Percentiles rank a stretch among this genome's conserved stretches.
Conservation (phyloP, 2,888 invertebrate species). For the Heliconius ethilla region DNA sequence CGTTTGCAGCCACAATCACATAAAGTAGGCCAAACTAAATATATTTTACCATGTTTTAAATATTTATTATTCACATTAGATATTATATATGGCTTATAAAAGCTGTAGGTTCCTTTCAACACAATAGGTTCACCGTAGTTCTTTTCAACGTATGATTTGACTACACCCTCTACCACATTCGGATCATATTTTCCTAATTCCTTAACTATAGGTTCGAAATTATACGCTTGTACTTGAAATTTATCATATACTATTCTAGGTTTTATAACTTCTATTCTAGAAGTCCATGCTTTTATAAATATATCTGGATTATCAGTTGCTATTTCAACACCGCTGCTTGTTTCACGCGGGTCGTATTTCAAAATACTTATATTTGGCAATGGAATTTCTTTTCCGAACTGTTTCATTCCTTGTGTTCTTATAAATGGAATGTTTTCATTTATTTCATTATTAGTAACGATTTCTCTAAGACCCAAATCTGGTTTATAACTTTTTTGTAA, state of each 20-base stretch:
- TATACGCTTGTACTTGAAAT: slow-evolving; percentile 19
- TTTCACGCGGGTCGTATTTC: slow-evolving; percentile 28
- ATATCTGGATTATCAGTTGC: slow-evolving; percentile 40
- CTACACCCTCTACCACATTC: slow-evolving; percentile 18
- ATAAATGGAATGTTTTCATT: background rate
- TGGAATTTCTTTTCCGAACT: background rate
- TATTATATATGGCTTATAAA: slow-evolving; percentile 27
- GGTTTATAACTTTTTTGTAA: background rate
- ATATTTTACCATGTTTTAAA: slow-evolving; percentile 31
- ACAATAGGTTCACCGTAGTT: slow-evolving; percentile 40
- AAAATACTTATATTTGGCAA: slow-evolving; percentile 15
- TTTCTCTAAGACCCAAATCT: background rate
- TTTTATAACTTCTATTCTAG: slow-evolving; percentile 36
- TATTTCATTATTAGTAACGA: background rate
- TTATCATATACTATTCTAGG: slow-evolving; percentile 37
- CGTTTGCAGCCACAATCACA: slow-evolving; percentile 37
- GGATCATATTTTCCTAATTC: slow-evolving; percentile 1
- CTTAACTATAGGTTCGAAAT: slow-evolving; percentile 41
- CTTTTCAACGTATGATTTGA: slow-evolving; percentile 29
- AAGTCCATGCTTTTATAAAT: slow-evolving; percentile 39
- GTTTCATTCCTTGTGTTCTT: background rate
- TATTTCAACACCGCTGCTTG: slow-evolving; percentile 21
- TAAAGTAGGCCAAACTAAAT: slow-evolving; percentile 43
- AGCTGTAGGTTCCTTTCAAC: slow-evolving; percentile 26
- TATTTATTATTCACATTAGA: slow-evolving; percentile 29